phyloP scores from a whole-genome alignment of 2,888 invertebrate species.

The Andrena flavipes region DNA sequence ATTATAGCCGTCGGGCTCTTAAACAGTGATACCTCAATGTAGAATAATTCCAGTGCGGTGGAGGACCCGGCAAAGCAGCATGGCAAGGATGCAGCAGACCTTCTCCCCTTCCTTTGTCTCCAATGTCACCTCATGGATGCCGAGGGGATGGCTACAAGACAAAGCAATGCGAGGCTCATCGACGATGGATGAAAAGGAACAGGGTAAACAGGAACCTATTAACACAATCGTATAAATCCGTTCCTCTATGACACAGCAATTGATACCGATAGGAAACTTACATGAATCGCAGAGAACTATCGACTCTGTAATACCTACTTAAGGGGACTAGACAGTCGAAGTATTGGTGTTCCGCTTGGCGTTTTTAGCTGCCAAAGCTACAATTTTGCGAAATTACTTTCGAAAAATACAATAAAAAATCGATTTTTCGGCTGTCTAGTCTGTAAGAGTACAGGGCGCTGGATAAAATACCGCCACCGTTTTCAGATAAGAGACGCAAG shows the following conservation, averaged over 20 bases:
- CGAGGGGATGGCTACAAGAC: conserved; percentile 85
- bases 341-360: too few relatives aligned
- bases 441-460: too few relatives aligned
- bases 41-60: conserved; percentile 87
- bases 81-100: conserved; percentile 87
- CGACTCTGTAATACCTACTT: too few relatives aligned
- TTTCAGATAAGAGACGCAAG: conserved; percentile 93
- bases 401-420: too few relatives aligned
- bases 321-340: too few relatives aligned
- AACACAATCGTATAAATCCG: neutral
- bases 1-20: conserved; percentile 13
- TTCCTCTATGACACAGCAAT: neutral
- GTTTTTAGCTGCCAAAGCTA: too few relatives aligned
- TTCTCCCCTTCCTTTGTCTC: conserved; percentile 81
- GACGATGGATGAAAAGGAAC: conserved; percentile 94
- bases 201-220: conserved; percentile 87
- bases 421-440: too few relatives aligned
- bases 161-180: conserved; percentile 88
- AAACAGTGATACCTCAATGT: conserved; percentile 21
- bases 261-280: neutral
- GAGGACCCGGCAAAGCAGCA: conserved; percentile 89
- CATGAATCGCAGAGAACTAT: too few relatives aligned
- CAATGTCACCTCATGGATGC: conserved; percentile 78
- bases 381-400: too few relatives aligned
- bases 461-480: neutral